These are phyloP conservation scores for Catharus ustulatus DNA, from an alignment of 2,797 vertebrate genomes.

Conservation along the genomic window DNA sequence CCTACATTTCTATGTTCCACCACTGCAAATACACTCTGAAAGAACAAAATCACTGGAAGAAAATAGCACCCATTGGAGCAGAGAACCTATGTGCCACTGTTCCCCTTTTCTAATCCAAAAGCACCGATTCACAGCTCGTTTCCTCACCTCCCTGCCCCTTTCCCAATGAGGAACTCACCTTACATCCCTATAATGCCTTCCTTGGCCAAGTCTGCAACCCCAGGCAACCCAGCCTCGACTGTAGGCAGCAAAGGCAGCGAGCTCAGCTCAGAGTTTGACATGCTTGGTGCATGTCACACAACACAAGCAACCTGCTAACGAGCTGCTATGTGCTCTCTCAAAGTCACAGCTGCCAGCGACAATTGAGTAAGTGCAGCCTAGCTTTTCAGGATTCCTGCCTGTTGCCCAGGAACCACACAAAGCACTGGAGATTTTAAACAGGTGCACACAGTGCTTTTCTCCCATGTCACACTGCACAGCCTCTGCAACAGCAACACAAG, in stretches of 20 bases:
- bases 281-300: slow-evolving; percentile 56
- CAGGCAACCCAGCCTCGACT: not conserved
- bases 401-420: slow-evolving; percentile 78
- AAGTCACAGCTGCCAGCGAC: slow-evolving; percentile 75
- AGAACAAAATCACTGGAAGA: not conserved
- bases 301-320: slow-evolving; percentile 70
- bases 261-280: slow-evolving; percentile 42
- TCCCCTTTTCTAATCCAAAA: not conserved
- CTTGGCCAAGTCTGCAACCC: not conserved
- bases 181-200: not conserved
- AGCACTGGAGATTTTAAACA: slow-evolving; percentile 73
- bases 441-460: slow-evolving; percentile 69
- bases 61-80: not conserved
- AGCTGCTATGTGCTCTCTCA: slow-evolving; percentile 55
- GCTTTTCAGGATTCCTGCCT: slow-evolving; percentile 76
- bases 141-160: slow-evolving; percentile 21
- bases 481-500: not conserved
- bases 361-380: slow-evolving; percentile 74
- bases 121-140: not conserved
- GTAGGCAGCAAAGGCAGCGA: not conserved
- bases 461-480: slow-evolving; percentile 33
- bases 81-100: not conserved
- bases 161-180: slow-evolving; percentile 20
- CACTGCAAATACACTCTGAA: not conserved
- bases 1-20: not conserved